These are phyloP conservation scores for Pterocles gutturalis DNA, from an alignment of 2,113 vertebrate genomes.

Conservation along the genomic window DNA sequence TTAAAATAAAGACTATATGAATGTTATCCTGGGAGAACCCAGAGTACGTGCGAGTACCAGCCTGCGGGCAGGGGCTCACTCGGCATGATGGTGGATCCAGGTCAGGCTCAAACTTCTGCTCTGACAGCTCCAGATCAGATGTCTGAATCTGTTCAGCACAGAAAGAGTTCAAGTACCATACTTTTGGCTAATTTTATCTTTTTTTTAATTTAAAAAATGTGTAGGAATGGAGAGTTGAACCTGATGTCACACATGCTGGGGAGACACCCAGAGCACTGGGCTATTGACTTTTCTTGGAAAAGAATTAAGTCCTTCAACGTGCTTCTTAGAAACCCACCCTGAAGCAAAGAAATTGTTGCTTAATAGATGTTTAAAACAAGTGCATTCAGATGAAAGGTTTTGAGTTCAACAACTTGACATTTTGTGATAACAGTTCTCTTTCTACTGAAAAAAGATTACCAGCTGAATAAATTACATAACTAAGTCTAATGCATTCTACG, in stretches of 20 bases:
- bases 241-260: fast-evolving
- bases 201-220: too few species aligned
- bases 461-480: neutral
- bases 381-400: neutral
- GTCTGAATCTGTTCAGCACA: neutral
- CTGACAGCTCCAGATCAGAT: neutral
- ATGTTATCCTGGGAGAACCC: neutral
- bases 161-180: neutral
- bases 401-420: neutral
- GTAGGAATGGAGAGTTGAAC: neutral
- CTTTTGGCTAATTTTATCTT: neutral
- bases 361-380: neutral
- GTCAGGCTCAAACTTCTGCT: neutral
- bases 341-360: neutral
- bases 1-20: neutral
- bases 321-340: neutral
- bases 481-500: neutral
- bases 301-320: neutral
- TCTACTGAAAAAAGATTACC: neutral
- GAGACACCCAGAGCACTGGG: too few species aligned
- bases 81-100: neutral
- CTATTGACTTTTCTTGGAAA: neutral
- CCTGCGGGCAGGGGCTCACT: fast-evolving
- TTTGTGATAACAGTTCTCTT: neutral
- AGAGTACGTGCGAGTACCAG: fast-evolving